These are phyloP conservation scores for Atherinosoma microstoma DNA, from an alignment of 2,797 vertebrate species.

Conservation along the genomic window DNA sequence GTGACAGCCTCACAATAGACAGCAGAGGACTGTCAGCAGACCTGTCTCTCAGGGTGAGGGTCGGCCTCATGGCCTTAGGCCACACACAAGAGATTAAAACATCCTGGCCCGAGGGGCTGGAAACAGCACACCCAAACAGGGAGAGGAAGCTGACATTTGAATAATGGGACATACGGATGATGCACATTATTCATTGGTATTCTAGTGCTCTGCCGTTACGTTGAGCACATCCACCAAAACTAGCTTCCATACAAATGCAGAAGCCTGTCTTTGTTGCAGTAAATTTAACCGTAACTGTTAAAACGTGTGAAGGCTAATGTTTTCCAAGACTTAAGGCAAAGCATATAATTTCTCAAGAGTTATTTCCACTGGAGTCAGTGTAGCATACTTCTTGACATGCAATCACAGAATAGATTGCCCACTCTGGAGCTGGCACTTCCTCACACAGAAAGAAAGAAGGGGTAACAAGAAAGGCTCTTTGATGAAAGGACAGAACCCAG, in stretches of 20 bases:
- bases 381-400: conserved; percentile 54
- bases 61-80: conserved; percentile 74
- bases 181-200: conserved; percentile 78
- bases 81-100: conserved; percentile 75
- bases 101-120: conserved; percentile 64
- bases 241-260: conserved; percentile 24
- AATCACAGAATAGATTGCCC: conserved; percentile 64
- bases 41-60: conserved; percentile 77
- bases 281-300: conserved; percentile 35
- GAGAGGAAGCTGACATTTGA: conserved; percentile 71
- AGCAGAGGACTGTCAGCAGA: conserved; percentile 81
- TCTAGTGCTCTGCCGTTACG: conserved; percentile 33
- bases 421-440: conserved; percentile 69
- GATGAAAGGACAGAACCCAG: conserved; percentile 77
- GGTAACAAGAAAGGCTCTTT: conserved; percentile 66
- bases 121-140: conserved; percentile 60
- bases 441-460: conserved; percentile 54
- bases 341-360: conserved; percentile 45
- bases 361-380: conserved; percentile 34
- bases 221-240: conserved; percentile 8
- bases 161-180: conserved; percentile 74
- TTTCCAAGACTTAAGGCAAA: conserved; percentile 28
- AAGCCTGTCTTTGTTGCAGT: conserved; percentile 31
- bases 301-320: conserved; percentile 22
- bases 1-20: conserved; percentile 83